Base-by-base conservation (phyloP, 2,797 vertebrate genomes). In the Diplodus puntazzo region DNA sequence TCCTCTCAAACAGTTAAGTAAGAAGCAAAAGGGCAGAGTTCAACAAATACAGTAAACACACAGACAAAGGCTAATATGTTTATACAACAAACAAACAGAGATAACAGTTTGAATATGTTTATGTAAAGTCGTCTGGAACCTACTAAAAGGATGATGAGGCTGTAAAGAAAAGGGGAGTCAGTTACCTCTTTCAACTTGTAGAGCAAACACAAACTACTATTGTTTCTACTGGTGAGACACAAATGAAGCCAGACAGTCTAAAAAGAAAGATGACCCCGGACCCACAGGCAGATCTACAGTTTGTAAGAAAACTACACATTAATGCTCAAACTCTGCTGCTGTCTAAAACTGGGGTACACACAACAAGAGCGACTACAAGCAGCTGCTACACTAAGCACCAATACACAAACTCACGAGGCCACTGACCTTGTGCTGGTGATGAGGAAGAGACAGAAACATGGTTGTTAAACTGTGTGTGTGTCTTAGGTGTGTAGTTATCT, bases 341-440 rank as follows among this genome's bases (percentile, higher is more conserved):
- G 45, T 68, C 23, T 63, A 9, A 13, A 62, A 43, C 25, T 39
- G 34, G 39, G 39, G 39, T 39, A 39, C 39, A 39, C 39, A 39
- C 39, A 53, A 60, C 43, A 13, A 61, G 20, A 83, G 54, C 34
- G 10, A 72, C 80, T 75, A 88, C 68, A 73, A 55, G 23, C 49
- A 83, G 60, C 76, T 70, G 45, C 89, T 82, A 84, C 30, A 21
- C 75, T 70, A 84, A 9, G 5, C 30, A 10, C 13, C 9, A 45
- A 80, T 59, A 82, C 60, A 69, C 59, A 73, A 80, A 94, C 89
- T 93, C 91, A 93, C 86, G 30, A 73, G 46, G 34, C 62, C 18
- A 85, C 83, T 1, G 13, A 90, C 90, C 88, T 46, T 85, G 58
- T 58, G 87, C 94, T 95, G 92, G 76, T 59, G 77, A 83, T 21